Evolutionary conservation across 2,113 vertebrate species (phyloP).

Genomic region (Cynopterus brachyotis): DNA sequence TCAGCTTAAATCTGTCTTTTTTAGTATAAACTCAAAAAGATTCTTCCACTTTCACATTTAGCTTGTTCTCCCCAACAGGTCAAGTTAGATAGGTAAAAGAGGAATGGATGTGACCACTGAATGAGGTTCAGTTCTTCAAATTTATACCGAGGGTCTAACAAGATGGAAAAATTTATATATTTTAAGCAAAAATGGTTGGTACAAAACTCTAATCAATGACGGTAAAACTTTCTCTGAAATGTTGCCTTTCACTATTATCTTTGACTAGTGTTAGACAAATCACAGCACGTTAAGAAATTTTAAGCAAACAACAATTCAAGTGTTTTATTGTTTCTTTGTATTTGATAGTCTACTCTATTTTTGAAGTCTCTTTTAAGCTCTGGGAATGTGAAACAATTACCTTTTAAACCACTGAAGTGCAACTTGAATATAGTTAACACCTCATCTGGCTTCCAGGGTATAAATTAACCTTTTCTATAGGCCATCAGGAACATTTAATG

Average conservation of each 20-base stretch:
- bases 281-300: not conserved
- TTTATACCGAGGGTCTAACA: not conserved
- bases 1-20: not conserved
- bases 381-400: conserved; percentile 49
- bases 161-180: not conserved
- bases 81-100: not conserved
- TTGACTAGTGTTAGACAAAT: conserved; percentile 4
- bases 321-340: conserved; percentile 16
- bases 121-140: not conserved
- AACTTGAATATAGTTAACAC: conserved; percentile 58
- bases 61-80: not conserved
- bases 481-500: conserved; percentile 38
- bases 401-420: conserved; percentile 51
- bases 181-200: not conserved
- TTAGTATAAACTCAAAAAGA: not conserved
- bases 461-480: conserved; percentile 48
- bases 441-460: conserved; percentile 14
- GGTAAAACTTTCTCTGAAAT: not conserved
- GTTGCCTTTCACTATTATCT: not conserved
- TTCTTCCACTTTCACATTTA: not conserved
- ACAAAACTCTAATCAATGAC: not conserved
- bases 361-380: conserved; percentile 26
- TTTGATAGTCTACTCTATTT: conserved; percentile 42
- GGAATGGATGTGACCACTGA: not conserved
- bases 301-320: conserved; percentile 41